phyloP scores from a whole-genome alignment of 37 sponge, comb jelly and placozoan species.

The Tethya wilhelma region DNA sequence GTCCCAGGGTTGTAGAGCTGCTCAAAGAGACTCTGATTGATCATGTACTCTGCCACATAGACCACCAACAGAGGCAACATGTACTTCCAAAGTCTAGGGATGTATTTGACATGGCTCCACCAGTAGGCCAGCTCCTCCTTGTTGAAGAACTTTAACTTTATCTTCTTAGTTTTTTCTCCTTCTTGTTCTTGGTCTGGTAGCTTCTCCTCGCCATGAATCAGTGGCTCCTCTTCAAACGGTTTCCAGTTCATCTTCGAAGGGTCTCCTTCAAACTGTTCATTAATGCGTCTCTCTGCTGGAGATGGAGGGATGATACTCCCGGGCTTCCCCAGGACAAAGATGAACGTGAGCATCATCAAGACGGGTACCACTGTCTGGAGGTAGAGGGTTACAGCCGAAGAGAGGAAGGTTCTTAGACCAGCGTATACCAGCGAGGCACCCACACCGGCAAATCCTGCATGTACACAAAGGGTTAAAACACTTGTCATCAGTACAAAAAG shows the following conservation, averaged over 20 bases:
- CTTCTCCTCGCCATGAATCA: too few relatives aligned
- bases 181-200: too few relatives aligned
- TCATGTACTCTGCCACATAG: slow-evolving; percentile 88
- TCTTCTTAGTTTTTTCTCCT: neutral
- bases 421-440: slow-evolving; percentile 62
- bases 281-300: too few relatives aligned
- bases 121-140: slow-evolving; percentile 12
- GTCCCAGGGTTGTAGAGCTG: slow-evolving; percentile 72
- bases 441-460: slow-evolving; percentile 75
- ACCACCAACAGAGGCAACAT: slow-evolving; percentile 91
- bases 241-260: too few relatives aligned
- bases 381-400: slow-evolving; percentile 30
- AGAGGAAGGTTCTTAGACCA: slow-evolving; percentile 33
- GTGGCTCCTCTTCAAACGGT: too few relatives aligned
- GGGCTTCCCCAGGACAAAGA: slow-evolving; percentile 34
- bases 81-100: slow-evolving; percentile 62
- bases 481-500: too few relatives aligned
- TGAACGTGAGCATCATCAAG: slow-evolving; percentile 22
- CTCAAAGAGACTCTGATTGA: slow-evolving; percentile 90
- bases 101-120: slow-evolving; percentile 35
- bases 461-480: too few relatives aligned
- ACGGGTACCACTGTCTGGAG: slow-evolving; percentile 49
- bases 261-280: too few relatives aligned
- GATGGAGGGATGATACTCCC: too few relatives aligned
- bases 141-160: slow-evolving; percentile 10